Evolutionary conservation across 2,113 vertebrate genomes (phyloP).

Genomic region (Sardina pilchardus): DNA sequence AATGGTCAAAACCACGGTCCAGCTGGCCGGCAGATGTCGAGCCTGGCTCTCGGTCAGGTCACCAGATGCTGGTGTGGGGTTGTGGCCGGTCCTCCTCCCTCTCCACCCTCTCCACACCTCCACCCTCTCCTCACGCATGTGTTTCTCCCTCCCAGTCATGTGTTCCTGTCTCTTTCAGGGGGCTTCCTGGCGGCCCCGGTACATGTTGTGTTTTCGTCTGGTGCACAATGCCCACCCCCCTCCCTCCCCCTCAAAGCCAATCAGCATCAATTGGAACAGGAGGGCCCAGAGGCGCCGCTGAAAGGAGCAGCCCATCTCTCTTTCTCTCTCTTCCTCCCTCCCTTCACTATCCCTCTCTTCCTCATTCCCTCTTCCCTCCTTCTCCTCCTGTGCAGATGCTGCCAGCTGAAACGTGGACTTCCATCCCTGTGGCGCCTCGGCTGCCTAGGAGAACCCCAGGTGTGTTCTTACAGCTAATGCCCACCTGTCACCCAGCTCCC

Average conservation of each 20-base stretch:
- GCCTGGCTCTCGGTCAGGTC: background rate
- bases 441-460: background rate
- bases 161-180: background rate
- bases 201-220: slow-evolving; percentile 7
- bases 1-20: background rate
- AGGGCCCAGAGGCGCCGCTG: background rate
- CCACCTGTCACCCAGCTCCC: background rate
- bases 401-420: background rate
- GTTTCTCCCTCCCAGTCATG: background rate
- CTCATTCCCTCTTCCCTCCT: background rate
- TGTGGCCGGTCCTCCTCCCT: background rate
- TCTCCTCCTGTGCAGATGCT: background rate
- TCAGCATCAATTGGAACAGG: background rate
- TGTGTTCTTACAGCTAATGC: background rate
- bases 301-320: background rate
- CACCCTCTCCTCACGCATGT: background rate
- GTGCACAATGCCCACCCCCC: background rate
- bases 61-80: background rate
- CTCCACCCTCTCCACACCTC: background rate
- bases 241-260: background rate
- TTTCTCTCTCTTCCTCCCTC: background rate
- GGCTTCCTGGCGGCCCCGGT: background rate
- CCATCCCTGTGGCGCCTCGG: background rate
- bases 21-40: background rate
- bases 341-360: background rate